A percentile compares a stretch with the other conserved stretches of the same genome.
These are phyloP conservation scores for Lepisosteus osseus DNA, from an alignment of 2,113 vertebrate genomes.

Conservation along the genomic window DNA sequence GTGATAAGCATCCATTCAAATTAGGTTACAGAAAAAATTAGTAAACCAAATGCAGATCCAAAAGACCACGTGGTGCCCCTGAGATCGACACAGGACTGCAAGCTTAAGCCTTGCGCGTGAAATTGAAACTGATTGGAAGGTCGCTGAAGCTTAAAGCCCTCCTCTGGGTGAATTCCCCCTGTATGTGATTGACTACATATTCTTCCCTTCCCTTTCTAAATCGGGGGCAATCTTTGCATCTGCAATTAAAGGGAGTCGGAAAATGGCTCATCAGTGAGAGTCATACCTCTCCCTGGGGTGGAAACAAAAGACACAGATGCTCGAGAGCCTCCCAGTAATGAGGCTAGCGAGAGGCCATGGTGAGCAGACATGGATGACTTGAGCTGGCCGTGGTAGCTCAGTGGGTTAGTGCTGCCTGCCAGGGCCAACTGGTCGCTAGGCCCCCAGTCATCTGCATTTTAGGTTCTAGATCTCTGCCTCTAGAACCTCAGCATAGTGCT, in stretches of 20 bases:
- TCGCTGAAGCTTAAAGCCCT: slow-evolving; percentile 21
- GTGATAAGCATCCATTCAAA: no score
- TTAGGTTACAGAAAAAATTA: no score
- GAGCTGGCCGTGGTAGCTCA: neutral
- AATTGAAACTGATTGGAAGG: slow-evolving; percentile 6
- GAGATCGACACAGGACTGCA: neutral
- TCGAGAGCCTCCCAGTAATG: neutral
- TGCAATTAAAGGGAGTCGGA: neutral
- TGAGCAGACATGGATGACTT: neutral
- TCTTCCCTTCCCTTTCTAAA: neutral
- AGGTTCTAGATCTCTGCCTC: no score
- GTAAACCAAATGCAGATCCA: neutral
- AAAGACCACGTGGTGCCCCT: neutral
- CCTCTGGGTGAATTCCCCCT: neutral
- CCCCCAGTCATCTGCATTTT: no score
- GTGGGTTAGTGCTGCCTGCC: no score
- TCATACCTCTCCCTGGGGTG: no score
- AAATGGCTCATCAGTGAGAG: no score
- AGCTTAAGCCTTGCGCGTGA: slow-evolving; percentile 1
- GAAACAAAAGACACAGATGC: neutral
- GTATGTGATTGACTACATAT: neutral
- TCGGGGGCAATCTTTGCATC: neutral
- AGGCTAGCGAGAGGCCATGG: neutral
- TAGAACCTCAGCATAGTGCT: no score
- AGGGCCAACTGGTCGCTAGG: no score